Conservation (phyloP, 1,140 invertebrate genomes). For the Acarapis woodi region DNA sequence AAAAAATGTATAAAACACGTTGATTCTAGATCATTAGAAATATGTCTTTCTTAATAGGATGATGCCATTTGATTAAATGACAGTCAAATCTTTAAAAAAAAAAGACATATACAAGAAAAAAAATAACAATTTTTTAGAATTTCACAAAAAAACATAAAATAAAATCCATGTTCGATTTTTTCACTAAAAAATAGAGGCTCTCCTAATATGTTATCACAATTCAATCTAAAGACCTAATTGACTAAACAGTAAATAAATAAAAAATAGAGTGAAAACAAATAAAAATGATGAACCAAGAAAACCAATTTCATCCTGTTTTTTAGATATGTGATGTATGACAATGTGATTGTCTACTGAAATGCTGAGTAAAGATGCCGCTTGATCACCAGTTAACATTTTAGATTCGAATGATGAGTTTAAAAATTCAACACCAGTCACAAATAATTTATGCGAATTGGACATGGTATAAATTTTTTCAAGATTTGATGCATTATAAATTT, state of each 20-base stretch:
- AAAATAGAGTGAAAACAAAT: slow-evolving; percentile 11
- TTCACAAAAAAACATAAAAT: too few relatives aligned
- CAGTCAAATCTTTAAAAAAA: too few relatives aligned
- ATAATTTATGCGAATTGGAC: slow-evolving; percentile 58
- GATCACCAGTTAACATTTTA: slow-evolving; percentile 31
- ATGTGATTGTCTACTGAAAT: slow-evolving; percentile 82
- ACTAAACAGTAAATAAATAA: slow-evolving; percentile 12
- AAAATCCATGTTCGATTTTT: too few relatives aligned
- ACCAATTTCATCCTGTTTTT: slow-evolving; percentile 26
- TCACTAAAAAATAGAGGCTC: too few relatives aligned
- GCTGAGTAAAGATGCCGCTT: slow-evolving; percentile 49
- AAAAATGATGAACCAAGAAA: slow-evolving; percentile 11
- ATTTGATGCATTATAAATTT: slow-evolving; percentile 68
- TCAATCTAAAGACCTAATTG: slow-evolving; percentile 11
- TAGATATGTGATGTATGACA: slow-evolving; percentile 55
- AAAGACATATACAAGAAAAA: too few relatives aligned
- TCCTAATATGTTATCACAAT: too few relatives aligned
- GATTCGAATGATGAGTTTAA: slow-evolving; percentile 29
- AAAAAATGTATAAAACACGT: too few relatives aligned
- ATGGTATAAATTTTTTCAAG: slow-evolving; percentile 52
- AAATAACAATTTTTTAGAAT: too few relatives aligned
- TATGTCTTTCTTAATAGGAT: too few relatives aligned
- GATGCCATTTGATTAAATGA: too few relatives aligned
- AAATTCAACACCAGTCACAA: slow-evolving; percentile 74
- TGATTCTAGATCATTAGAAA: too few relatives aligned